phyloP scores from a whole-genome alignment of 2,113 vertebrate genomes.

The Pontoporia blainvillei region DNA sequence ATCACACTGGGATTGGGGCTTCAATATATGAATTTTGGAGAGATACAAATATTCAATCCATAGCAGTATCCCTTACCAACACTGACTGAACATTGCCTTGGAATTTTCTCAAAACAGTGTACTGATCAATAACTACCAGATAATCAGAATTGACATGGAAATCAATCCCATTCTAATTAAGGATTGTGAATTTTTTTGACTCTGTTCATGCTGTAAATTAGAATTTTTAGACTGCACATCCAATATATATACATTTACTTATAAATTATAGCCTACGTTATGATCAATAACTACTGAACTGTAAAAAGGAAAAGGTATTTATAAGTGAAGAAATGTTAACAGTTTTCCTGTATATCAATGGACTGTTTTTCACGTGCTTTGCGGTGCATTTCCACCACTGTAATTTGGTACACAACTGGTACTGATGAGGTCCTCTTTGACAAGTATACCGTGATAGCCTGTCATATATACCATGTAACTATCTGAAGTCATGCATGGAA shows the following conservation, averaged over 20 bases:
- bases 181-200: not conserved
- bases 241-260: not conserved
- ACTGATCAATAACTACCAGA: not conserved
- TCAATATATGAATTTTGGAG: not conserved
- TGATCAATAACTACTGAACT: not conserved
- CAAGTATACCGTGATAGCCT: not conserved
- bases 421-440: not conserved
- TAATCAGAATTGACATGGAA: not conserved
- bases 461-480: not conserved
- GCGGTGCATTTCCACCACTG: not conserved
- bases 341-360: not conserved
- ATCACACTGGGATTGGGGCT: not conserved
- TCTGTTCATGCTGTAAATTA: not conserved
- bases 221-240: not conserved
- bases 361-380: not conserved
- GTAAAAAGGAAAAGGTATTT: not conserved
- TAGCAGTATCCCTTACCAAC: not conserved
- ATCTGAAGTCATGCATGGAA: not conserved
- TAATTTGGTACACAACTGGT: not conserved
- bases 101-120: not conserved
- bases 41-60: not conserved
- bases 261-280: not conserved
- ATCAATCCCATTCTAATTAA: not conserved
- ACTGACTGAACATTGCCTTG: not conserved
- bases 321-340: not conserved